Conservation (phyloP, 2,113 vertebrate genomes). For the Phylloscopus trochilus region DNA sequence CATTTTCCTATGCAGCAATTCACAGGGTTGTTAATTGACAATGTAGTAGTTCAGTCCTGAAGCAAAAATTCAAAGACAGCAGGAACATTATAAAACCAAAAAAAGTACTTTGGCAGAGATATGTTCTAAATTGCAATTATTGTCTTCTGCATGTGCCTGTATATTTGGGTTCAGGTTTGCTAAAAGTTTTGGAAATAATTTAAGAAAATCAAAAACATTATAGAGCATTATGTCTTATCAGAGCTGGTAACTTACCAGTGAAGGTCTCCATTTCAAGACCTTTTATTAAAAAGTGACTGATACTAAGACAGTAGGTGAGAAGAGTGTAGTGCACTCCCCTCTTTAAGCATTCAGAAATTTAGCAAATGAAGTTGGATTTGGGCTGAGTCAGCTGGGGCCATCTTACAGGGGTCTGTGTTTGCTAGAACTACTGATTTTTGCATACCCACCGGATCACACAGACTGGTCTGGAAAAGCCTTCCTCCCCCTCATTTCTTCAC, state of each 20-base stretch:
- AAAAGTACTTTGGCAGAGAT: not conserved
- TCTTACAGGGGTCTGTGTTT: not conserved
- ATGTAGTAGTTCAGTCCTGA: not conserved
- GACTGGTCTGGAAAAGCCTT: not conserved
- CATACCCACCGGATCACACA: accelerated
- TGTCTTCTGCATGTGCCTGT: not conserved
- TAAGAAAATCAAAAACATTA: not conserved
- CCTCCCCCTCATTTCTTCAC: not conserved
- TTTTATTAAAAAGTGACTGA: not conserved
- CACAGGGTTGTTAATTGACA: not conserved
- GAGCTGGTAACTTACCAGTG: not conserved
- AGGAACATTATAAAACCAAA: not conserved
- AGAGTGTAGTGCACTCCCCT: not conserved
- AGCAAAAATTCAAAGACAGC: not conserved
- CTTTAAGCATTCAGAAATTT: not conserved
- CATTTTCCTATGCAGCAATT: not conserved
- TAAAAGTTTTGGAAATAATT: not conserved
- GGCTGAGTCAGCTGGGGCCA: not conserved
- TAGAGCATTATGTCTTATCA: not conserved
- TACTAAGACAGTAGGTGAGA: not conserved
- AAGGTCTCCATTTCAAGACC: not conserved
- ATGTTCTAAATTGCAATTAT: not conserved
- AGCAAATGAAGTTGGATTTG: not conserved
- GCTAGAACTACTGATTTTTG: not conserved
- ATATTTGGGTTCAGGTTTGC: not conserved